Percentiles rank a stretch among this genome's conserved stretches.
Evolutionary conservation across 2,113 vertebrate genomes (phyloP).

Genomic region (Oreochromis niloticus): DNA sequence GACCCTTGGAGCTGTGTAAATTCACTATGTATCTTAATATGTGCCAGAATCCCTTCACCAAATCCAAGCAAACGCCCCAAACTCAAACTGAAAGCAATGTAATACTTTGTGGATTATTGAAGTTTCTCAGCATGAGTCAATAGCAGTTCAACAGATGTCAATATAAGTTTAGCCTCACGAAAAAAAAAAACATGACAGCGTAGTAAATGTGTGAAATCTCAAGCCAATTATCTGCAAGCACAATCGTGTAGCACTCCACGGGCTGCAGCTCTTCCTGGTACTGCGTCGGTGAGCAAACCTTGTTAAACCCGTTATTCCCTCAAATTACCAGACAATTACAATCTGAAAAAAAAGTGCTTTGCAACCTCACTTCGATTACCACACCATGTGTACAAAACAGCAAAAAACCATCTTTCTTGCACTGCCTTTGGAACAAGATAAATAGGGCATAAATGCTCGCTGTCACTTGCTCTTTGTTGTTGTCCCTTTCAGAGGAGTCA

Average conservation of each 20-base stretch:
- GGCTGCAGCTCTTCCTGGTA: neutral
- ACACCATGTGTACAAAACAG: neutral
- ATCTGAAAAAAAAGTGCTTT: neutral
- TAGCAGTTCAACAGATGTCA: neutral
- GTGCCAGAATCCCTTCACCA: neutral
- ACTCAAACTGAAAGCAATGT: neutral
- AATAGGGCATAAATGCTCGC: constrained; percentile 11
- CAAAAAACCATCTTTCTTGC: neutral
- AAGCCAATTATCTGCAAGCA: neutral
- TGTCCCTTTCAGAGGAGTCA: constrained; percentile 7
- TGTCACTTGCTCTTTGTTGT: constrained; percentile 10
- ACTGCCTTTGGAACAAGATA: neutral
- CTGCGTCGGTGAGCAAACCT: neutral
- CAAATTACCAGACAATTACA: neutral
- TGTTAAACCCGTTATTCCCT: neutral
- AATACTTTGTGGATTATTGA: neutral
- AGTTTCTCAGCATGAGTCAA: neutral
- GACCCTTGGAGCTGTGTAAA: neutral
- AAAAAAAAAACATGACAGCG: neutral
- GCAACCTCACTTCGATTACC: neutral
- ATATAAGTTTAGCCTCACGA: neutral
- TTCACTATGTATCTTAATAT: neutral
- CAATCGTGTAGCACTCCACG: neutral
- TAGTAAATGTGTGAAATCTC: neutral
- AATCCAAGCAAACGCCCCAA: neutral